Conservation (phyloP, 2,888 invertebrate species). For the Clunio marinus region DNA sequence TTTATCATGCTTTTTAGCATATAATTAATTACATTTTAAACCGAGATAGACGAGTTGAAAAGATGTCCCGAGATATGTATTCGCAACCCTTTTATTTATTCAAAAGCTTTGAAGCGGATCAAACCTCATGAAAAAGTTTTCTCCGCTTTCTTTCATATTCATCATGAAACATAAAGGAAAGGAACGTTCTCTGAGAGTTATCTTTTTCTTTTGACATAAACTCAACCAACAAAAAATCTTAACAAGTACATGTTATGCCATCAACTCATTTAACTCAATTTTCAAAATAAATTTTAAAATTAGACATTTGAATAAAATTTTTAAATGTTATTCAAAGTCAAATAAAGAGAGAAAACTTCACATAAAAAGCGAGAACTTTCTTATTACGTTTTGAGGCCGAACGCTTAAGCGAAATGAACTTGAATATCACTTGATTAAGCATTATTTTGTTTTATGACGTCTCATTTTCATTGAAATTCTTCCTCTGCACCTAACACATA, state of each 20-base stretch:
- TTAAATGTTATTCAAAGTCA: not conserved
- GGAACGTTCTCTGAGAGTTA: no score
- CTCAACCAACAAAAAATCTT: not conserved
- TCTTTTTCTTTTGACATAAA: not conserved
- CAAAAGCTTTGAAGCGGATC: not conserved
- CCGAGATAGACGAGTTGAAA: not conserved
- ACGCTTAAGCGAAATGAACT: no score
- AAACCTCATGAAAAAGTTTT: not conserved
- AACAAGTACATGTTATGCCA: not conserved
- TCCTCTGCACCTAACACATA: no score
- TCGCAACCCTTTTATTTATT: not conserved
- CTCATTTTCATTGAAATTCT: no score
- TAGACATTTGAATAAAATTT: constrained; percentile 27
- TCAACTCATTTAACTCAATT: constrained; percentile 26
- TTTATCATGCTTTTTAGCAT: not conserved
- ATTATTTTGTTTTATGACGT: no score
- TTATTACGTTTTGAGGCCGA: no score
- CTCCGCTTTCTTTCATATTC: not conserved
- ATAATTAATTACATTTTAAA: not conserved
- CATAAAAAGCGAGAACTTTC: not conserved
- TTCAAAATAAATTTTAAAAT: constrained; percentile 14
- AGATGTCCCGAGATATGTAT: not conserved
- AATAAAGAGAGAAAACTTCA: not conserved
- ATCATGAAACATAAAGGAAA: no score
- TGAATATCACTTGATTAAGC: no score